A percentile compares a stretch with the other conserved stretches of the same genome.
phyloP scores from a whole-genome alignment of 2,797 vertebrate species.

The Avahi laniger region DNA sequence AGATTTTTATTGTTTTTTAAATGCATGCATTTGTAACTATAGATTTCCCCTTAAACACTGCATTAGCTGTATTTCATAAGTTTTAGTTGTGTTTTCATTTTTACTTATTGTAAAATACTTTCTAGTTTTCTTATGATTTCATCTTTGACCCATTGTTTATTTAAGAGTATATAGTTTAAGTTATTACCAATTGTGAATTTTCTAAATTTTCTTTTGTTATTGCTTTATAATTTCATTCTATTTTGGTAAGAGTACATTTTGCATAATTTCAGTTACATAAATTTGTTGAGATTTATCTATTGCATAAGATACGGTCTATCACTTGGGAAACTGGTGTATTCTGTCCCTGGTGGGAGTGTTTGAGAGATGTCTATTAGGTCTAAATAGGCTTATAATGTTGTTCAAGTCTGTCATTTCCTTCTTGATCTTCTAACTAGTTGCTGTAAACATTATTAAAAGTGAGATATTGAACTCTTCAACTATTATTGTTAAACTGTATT shows the following conservation, averaged over 20 bases:
- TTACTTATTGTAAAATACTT: not conserved
- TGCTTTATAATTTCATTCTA: not conserved
- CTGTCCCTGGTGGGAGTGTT: not conserved
- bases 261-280: not conserved
- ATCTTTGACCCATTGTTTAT: not conserved
- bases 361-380: not conserved
- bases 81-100: not conserved
- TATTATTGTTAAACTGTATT: too few species aligned
- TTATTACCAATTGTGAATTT: not conserved
- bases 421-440: not conserved
- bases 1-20: not conserved
- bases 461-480: too few species aligned
- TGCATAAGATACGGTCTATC: not conserved
- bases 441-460: too few species aligned
- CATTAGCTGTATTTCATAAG: not conserved
- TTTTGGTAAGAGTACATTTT: not conserved
- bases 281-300: not conserved
- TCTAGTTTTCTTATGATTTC: not conserved
- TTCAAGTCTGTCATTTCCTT: not conserved
- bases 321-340: too few species aligned
- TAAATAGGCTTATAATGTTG: not conserved
- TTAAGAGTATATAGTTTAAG: not conserved
- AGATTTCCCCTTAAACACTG: not conserved
- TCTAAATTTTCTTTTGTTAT: not conserved
- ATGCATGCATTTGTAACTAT: not conserved